Base-by-base conservation (phyloP, 2,797 vertebrate genomes). In the Acrossocheilus fasciatus region DNA sequence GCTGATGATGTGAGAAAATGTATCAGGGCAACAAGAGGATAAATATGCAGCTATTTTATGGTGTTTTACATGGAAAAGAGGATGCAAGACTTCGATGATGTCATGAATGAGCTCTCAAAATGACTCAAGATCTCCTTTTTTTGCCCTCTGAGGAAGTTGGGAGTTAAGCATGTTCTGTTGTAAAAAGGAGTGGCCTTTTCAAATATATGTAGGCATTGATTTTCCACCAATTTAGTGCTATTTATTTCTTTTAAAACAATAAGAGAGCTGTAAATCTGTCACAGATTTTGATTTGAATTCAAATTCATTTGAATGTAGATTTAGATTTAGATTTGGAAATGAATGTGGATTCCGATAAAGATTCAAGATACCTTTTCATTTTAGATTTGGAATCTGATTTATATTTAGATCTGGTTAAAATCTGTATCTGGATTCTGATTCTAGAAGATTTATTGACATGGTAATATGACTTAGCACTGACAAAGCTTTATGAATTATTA, bases 1-100 rank as follows among this genome's bases (percentile, higher is more conserved):
- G 20, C 76, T 62, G 64, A 14, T 80, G 50, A 39, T 52, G 39
- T 86, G 41, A 34, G 30, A 81, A 86, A 73, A 81, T 47, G 20
- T 43, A 30, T 45, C 54, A 41, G 54, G 11, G 47, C 18, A 72
- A 18, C n/a, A 50, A 17, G 26, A 43, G 5, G 41, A 62, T 4
- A 50, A 39, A 64, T 73, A 64, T n/a, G 41, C 18, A 74, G 18
- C 17, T 66, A n/a, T 57, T n/a, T 12, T 41, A 41, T 45, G 81
- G 10, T 54, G n/a, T 39, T 57, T 39, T 50, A 15, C 30, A 9
- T 23, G 26, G 2, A 43, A 79, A 85, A 85, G 76, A 72, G 52
- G 76, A 79, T 79, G 1, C 12, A 14, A n/a, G 14, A 17, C 64
- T 45, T 69, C 18, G 20, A 54, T 79, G 83, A 85, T n/a, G 75